Evolutionary conservation across 2,113 vertebrate genomes (phyloP).

Genomic region (Tonatia bakeri): DNA sequence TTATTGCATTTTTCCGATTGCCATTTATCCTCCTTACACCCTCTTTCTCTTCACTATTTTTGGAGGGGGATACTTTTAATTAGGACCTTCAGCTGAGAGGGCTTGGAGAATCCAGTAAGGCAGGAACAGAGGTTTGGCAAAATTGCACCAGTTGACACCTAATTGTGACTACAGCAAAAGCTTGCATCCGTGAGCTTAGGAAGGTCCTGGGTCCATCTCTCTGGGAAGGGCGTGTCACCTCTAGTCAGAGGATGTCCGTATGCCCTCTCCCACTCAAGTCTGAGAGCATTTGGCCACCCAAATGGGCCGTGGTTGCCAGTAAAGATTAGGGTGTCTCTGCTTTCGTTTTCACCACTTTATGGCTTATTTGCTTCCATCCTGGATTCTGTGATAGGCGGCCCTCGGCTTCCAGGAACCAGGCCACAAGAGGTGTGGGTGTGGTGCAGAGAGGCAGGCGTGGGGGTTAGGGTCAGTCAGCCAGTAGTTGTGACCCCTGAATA

Average conservation of each 20-base stretch:
- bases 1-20: no score
- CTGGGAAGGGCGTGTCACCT: not conserved
- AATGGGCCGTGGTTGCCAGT: not conserved
- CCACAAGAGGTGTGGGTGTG: not conserved
- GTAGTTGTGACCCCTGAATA: not conserved
- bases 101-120: not conserved
- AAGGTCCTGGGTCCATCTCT: not conserved
- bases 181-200: not conserved
- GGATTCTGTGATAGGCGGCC: not conserved
- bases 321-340: not conserved
- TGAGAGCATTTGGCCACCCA: not conserved
- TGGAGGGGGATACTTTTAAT: not conserved
- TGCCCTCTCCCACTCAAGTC: not conserved
- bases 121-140: not conserved
- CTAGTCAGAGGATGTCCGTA: not conserved
- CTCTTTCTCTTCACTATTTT: not conserved
- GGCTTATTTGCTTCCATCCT: not conserved
- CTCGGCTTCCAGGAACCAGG: constrained; percentile 37
- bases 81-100: not conserved
- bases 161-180: not conserved
- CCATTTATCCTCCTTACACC: no score
- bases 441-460: not conserved
- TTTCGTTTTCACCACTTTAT: constrained; percentile 19
- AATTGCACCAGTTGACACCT: not conserved
- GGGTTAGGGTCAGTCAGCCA: not conserved